Percentiles rank a stretch among this genome's conserved stretches.
Conservation (phyloP, 2,888 invertebrate species). For the Conus canariensis region DNA sequence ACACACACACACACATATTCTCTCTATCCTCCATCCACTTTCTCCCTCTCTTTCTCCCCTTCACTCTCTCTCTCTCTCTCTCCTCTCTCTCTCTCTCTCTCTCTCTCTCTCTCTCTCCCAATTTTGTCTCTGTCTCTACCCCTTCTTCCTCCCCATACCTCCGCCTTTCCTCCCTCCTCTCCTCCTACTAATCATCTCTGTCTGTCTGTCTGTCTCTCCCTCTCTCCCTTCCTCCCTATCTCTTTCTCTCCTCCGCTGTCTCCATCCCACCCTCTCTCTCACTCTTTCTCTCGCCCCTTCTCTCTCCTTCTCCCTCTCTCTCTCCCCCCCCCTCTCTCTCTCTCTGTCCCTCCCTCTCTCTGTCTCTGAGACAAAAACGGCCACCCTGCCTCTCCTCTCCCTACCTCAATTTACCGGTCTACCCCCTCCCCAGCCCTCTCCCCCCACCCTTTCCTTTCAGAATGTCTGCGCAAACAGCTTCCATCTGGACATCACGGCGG, state of each 20-base stretch:
- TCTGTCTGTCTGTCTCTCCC: neutral
- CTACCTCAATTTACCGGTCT: no score
- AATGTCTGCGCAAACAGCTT: no score
- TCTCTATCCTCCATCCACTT: neutral
- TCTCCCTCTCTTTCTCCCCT: no score
- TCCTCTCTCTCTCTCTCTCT: neutral
- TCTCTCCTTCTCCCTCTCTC: neutral
- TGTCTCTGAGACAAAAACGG: no score
- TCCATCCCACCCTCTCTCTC: no score
- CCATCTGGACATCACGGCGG: no score
- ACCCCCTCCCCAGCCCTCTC: no score
- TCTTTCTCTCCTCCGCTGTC: no score
- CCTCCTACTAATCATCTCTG: neutral
- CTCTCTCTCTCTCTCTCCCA: neutral
- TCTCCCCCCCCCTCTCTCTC: neutral
- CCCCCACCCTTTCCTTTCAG: no score
- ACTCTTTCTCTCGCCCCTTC: neutral
- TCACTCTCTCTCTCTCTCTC: no score
- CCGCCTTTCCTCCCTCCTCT: neutral
- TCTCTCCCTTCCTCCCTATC: neutral
- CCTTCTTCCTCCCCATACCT: neutral
- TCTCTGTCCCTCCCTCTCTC: neutral
- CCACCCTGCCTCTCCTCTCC: no score
- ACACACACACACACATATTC: neutral
- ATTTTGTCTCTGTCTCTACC: no score